Conservation (phyloP, 2,113 vertebrate genomes). For the Chloebia gouldiae region DNA sequence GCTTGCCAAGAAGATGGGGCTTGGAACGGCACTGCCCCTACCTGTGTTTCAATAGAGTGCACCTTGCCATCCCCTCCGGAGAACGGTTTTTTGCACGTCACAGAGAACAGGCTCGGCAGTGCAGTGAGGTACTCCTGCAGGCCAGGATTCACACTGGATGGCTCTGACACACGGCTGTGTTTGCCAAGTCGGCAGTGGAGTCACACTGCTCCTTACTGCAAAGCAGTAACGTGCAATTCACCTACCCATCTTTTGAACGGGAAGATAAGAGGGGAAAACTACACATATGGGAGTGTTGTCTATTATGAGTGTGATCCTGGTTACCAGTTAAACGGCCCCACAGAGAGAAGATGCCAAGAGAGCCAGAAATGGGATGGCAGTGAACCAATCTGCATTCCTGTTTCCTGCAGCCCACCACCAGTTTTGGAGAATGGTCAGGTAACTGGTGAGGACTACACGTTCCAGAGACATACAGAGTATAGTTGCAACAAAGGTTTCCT, state of each 20-base stretch:
- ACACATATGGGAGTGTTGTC: slow-evolving; percentile 74
- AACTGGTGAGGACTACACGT: slow-evolving; percentile 78
- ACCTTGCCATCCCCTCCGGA: slow-evolving; percentile 75
- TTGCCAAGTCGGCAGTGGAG: slow-evolving; percentile 86
- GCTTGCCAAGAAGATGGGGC: slow-evolving; percentile 89
- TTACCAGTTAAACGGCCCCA: slow-evolving; percentile 79
- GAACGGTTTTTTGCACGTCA: slow-evolving; percentile 83
- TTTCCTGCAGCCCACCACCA: slow-evolving; percentile 82
- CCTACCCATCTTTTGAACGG: slow-evolving; percentile 79
- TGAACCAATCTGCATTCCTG: slow-evolving; percentile 82
- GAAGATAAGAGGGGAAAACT: slow-evolving; percentile 73
- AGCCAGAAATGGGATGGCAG: slow-evolving; percentile 82
- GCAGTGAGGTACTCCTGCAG: slow-evolving; percentile 82
- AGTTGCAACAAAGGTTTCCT: slow-evolving; percentile 83
- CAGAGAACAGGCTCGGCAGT: slow-evolving; percentile 79
- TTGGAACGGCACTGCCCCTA: slow-evolving; percentile 93
- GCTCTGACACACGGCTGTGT: slow-evolving; percentile 81
- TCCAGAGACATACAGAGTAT: slow-evolving; percentile 75
- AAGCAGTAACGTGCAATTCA: slow-evolving; percentile 73
- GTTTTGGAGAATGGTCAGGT: slow-evolving; percentile 73
- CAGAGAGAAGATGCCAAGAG: slow-evolving; percentile 80
- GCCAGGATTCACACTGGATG: slow-evolving; percentile 81
- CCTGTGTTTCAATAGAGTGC: slow-evolving; percentile 86
- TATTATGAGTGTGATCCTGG: slow-evolving; percentile 84
- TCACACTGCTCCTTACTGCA: slow-evolving; percentile 77